These are phyloP conservation scores for Heliocidaris erythrogramma DNA, from an alignment of 35 echinoderm and acorn worm species.

Conservation along the genomic window DNA sequence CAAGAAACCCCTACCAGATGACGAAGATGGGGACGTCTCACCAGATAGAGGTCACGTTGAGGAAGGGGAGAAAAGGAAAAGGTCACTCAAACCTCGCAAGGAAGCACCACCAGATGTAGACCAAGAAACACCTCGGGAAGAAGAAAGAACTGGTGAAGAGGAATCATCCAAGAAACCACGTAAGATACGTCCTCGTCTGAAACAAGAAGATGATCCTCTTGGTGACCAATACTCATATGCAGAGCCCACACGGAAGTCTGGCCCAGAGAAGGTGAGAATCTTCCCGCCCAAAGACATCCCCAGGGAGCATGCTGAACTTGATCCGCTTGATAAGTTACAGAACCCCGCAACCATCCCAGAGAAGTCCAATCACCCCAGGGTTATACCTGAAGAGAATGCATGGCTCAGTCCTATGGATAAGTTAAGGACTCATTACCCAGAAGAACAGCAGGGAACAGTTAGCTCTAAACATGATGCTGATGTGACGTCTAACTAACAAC, in stretches of 20 bases:
- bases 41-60: not conserved
- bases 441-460: slow-evolving; percentile 21
- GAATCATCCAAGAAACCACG: slow-evolving; percentile 15
- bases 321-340: slow-evolving; percentile 84
- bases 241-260: slow-evolving; percentile 45
- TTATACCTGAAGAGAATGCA: slow-evolving; percentile 63
- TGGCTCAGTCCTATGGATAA: slow-evolving; percentile 81
- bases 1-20: not conserved
- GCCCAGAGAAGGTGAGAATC: slow-evolving; percentile 59
- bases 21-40: not conserved
- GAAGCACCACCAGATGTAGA: not conserved
- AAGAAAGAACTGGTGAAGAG: not conserved
- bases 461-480: too few species aligned
- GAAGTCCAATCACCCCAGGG: slow-evolving; percentile 52
- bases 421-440: slow-evolving; percentile 63
- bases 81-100: not conserved
- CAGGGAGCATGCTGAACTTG: slow-evolving; percentile 77
- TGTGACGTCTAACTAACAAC: too few species aligned
- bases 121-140: not conserved
- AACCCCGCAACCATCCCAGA: slow-evolving; percentile 52
- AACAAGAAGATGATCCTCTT: slow-evolving; percentile 51
- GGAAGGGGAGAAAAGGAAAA: not conserved
- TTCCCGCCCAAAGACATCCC: slow-evolving; percentile 84
- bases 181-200: not conserved
- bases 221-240: slow-evolving; percentile 54